Evolutionary conservation across 2,888 invertebrate species (phyloP).

Genomic region (Psylliodes chrysocephalus): DNA sequence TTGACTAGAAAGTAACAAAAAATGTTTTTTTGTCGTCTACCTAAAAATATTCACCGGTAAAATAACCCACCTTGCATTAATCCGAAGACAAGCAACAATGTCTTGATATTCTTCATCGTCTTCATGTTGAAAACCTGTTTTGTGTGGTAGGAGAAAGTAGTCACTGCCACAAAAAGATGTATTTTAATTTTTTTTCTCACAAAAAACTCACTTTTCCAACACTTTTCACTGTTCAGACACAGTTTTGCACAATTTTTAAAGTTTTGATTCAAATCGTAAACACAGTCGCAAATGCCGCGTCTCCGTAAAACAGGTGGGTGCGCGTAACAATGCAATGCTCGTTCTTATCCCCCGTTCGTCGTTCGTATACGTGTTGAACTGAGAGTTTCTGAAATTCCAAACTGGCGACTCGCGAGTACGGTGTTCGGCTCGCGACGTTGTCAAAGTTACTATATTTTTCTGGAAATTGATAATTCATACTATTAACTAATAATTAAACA

Average conservation of each 20-base stretch:
- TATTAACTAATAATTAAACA: no score
- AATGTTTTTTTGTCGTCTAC: background rate
- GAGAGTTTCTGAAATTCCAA: constrained; percentile 29
- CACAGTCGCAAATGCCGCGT: constrained; percentile 1
- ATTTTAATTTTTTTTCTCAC: constrained; percentile 6
- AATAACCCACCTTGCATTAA: constrained; percentile 25
- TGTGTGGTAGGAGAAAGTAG: constrained; percentile 19
- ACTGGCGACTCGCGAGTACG: constrained; percentile 17
- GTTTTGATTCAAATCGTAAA: background rate
- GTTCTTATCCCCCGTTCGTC: background rate
- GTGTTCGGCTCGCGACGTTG: constrained; percentile 15
- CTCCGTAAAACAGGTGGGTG: constrained; percentile 28
- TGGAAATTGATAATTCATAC: background rate
- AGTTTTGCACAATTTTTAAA: constrained; percentile 11
- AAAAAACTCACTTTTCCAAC: constrained; percentile 9
- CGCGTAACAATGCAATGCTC: constrained; percentile 6
- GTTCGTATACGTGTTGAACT: constrained; percentile 22
- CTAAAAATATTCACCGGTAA: background rate
- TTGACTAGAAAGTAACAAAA: background rate
- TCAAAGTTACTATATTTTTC: background rate
- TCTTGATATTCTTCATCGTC: constrained; percentile 17
- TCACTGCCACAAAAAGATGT: constrained; percentile 14
- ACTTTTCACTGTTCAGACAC: constrained; percentile 13
- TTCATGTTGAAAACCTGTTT: constrained; percentile 26
- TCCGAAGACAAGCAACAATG: constrained; percentile 23